These are phyloP conservation scores for Todiramphus chloris DNA, from an alignment of 2,113 vertebrate species.

Conservation along the genomic window DNA sequence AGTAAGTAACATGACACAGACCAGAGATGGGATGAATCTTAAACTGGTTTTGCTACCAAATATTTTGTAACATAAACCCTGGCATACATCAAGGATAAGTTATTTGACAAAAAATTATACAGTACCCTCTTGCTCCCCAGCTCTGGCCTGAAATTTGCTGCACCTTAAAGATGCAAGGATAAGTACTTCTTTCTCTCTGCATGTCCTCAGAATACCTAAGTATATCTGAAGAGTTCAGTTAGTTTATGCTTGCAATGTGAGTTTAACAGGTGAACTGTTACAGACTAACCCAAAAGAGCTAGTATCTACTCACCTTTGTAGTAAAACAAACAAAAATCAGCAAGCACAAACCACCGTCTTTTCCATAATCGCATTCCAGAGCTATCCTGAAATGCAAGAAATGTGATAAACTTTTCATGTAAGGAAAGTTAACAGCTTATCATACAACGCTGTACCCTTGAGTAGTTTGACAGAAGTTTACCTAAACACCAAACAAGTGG, in stretches of 20 bases:
- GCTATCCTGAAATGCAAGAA: conserved; percentile 88
- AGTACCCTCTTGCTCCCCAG: background rate
- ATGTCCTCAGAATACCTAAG: background rate
- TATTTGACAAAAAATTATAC: background rate
- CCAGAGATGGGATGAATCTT: background rate
- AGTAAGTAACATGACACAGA: background rate
- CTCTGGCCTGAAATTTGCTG: background rate
- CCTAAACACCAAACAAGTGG: background rate
- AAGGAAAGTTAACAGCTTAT: background rate
- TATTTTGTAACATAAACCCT: fast-evolving
- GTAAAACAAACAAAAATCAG: conserved; percentile 98
- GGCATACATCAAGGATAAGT: background rate
- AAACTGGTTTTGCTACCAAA: background rate
- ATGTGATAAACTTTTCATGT: background rate
- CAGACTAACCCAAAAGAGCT: background rate
- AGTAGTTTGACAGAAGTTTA: background rate
- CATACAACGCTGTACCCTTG: background rate
- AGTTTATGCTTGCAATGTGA: background rate
- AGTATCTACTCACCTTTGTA: conserved; percentile 93
- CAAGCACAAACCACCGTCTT: conserved; percentile 96
- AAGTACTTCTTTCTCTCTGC: background rate
- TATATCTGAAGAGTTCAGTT: background rate
- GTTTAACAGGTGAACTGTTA: background rate
- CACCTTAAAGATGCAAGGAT: fast-evolving
- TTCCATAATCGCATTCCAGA: conserved; percentile 99